phyloP scores from a whole-genome alignment of 2,113 vertebrate species.

The Amazona vittata region DNA sequence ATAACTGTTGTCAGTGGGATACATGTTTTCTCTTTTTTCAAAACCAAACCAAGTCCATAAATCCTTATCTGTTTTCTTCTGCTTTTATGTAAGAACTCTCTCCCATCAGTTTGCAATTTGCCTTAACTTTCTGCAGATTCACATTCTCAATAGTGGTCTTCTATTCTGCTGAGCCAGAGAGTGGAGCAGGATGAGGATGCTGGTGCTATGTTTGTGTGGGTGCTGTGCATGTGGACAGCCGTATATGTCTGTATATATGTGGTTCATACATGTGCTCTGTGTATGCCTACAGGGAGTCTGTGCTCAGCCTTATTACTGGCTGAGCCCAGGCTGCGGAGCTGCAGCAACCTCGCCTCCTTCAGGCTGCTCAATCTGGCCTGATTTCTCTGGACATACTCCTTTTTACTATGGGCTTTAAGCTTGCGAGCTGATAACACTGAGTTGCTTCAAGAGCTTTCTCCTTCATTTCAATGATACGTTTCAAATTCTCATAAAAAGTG shows the following conservation, averaged over 20 bases:
- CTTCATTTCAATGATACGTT: not conserved
- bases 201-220: not conserved
- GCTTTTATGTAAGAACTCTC: not conserved
- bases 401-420: not conserved
- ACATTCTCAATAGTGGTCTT: not conserved
- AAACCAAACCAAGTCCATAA: not conserved
- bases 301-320: fast-evolving
- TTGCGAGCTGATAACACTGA: not conserved
- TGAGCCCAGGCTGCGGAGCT: not conserved
- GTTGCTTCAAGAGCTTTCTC: not conserved
- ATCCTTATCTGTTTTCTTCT: not conserved
- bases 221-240: not conserved
- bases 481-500: not conserved
- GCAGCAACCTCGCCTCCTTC: not conserved
- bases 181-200: not conserved
- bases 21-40: not conserved
- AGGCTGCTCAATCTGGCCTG: not conserved
- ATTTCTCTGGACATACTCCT: not conserved
- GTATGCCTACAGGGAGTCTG: not conserved
- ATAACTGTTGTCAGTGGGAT: not conserved
- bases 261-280: not conserved
- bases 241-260: fast-evolving
- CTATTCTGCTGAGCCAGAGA: not conserved
- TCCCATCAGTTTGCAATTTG: not conserved
- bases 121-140: not conserved